Base-by-base conservation (phyloP, 2,113 vertebrate species). In the Lucifuga dentata region DNA sequence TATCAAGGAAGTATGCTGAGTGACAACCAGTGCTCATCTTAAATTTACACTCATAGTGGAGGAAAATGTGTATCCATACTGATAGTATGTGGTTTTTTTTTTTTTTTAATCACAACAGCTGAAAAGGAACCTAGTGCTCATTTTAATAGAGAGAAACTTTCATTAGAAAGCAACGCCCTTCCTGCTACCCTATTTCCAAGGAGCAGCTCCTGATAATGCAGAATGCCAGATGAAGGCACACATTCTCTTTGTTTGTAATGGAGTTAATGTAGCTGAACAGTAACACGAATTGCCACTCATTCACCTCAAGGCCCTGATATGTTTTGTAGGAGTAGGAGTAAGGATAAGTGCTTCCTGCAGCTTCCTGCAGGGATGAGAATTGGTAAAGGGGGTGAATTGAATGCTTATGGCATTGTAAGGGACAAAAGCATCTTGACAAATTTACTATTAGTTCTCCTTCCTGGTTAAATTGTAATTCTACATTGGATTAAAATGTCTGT, bases 251-350 rank as follows among this genome's bases (percentile, higher is more conserved):
- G 64, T 78, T 48, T 59, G 43, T 77, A 69, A 81, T 35, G 68
- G 75, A 75, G 68, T 82, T 76, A 86, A 83, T 80, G 80, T 72
- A 62, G 73, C 78, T 65, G 55, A 84, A 76, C 76, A 38, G 56
- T 43, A 61, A 75, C 69, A 77, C 56, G 53, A 63, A 84, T 74
- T 77, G 57, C 78, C 72, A 46, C 72, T 66, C 36, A 16, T 53
- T 85, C 69, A 76, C 68, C 73, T 83, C 58, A 60, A 75, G 76
- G 66, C 62, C 38, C 20, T 23, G 4, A 58, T 73, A 62, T 2
- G 5, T 76, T 70, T 71, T 32, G 36, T 33, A 32, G 75, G 49
- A 79, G 60, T 62, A 46, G 80, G 71, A 78, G 62, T 61, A 49
- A 81, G 71, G 71, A 70, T 78, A 65, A 50, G 64, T 53, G 62